Base-by-base conservation (phyloP, 2,888 invertebrate species). In the Drosophila histrio region DNA sequence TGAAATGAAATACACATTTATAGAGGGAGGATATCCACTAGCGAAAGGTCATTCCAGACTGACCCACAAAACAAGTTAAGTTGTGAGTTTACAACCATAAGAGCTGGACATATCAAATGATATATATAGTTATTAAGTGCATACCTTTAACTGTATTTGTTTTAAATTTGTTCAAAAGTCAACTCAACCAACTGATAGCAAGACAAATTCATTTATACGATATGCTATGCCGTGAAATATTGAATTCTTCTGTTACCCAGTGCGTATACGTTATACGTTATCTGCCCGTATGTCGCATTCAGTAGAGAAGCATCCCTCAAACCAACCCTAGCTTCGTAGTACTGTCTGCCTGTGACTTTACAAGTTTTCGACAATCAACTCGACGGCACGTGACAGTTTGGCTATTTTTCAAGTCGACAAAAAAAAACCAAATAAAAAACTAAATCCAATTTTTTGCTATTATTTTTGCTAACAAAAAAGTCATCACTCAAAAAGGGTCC, bases 201-300 rank as follows among this genome's bases (percentile, higher is more conserved):
- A 24, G 73, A 79, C 67, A 68, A 76, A 87, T 84, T 87, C 65
- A 77, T 72, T 79, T 79, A 41, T 65, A 69, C 50, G 69, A 41
- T 65, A 69, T 54, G 69, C 17, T 52, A 64, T 46, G 41, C 56
- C n/a, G 57, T 61, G 38, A 52, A 59, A 56, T 49, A 60, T 43
- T 34, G 57, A 59, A 38, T 30, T n/a, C 26, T 41, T 60, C 13
- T 22, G 24, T 46, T 24, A 39, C 13, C 47, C 43, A 53, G 7
- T 63, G 64, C 86, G 82, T 81, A 82, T 86, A 75, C 68, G 65
- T 77, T 81, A 82, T 86, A 75, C 68, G 65, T 77, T 60, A 85
- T 73, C 59, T 59, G 60, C 50, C 63, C 49, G 50, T 65, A 66
- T 64, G 38, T 28, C 2, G 17, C 28, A 13, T 30, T 11, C 15